Evolutionary conservation across 1,140 invertebrate species (phyloP), one percentile per base, ranked within the genome.

Genomic region (Orius laevigatus): DNA sequence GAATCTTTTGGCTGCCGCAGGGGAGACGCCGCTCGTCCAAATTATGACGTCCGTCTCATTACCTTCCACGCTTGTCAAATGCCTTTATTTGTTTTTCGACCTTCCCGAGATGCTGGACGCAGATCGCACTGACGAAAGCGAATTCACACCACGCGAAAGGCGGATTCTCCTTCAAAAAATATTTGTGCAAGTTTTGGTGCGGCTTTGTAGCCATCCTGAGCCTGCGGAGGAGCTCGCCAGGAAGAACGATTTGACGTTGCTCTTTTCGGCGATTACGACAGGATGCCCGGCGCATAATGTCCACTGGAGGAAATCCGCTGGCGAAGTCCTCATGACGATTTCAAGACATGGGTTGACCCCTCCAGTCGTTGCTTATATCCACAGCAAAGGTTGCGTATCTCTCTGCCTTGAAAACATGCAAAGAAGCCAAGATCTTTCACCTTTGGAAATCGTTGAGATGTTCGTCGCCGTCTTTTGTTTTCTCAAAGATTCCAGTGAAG

Each of bases 41-140:
- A 82, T 93, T 33, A 94, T 98, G 87, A 94, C 92, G 47, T 82
- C 85, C 42, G 85, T 86, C 41, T 82, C 89, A 15, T 81, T 99
- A 53, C 94, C 95, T 33, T 97, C 91, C 49, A 98, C 95, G 25
- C 70, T 99, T 58, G 93, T 98, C 4, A 98, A 98, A 73, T 97
- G 94, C 70, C 70, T 98, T 31, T 99, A 99, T 65, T 68, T 99
- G 50, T 98, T 99, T 66, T 98, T 98, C 68, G 95, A 98, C 70
- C 70, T 99, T 40, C 92, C 94, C 35, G 79, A 83, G 66, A 79
- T 88, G 66, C 76, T 79, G 34, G 75, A 85, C 60, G 66, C 73
- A 45, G 77, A 84, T 57, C 74, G 75, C 63, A 65, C 71, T 38
- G 56, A 58, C 25, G 66, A 62, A 9, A 87, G 82, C 64, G 87